A percentile compares a stretch with the other conserved stretches of the same genome.
These are phyloP conservation scores for Dryocosmus kuriphilus DNA, from an alignment of 2,888 invertebrate species.

Conservation along the genomic window DNA sequence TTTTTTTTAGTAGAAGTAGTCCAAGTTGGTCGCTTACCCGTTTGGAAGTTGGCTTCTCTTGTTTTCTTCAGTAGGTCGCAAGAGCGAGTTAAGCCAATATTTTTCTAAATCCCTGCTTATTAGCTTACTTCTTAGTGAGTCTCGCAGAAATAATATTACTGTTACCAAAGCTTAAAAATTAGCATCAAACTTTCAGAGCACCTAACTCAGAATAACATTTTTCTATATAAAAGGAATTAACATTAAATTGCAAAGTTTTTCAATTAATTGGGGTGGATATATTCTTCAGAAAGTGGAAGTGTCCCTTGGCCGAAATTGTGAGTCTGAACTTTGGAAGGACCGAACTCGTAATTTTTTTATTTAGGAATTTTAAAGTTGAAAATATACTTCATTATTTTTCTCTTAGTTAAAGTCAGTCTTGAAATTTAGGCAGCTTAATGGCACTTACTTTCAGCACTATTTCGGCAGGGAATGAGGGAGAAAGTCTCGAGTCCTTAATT, in stretches of 20 bases:
- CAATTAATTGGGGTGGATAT: too few relatives aligned
- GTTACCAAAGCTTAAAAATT: not conserved
- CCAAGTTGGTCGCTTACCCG: slow-evolving; percentile 24
- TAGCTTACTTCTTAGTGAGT: slow-evolving; percentile 1
- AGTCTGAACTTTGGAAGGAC: not conserved
- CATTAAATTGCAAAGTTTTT: not conserved
- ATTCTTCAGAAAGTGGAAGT: not conserved
- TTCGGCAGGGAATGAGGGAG: not conserved
- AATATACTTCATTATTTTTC: not conserved
- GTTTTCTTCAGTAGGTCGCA: slow-evolving; percentile 13
- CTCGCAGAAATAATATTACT: slow-evolving; percentile 3
- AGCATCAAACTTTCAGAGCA: not conserved
- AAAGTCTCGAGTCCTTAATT: slow-evolving; percentile 4
- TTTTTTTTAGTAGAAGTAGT: not conserved
- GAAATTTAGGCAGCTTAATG: not conserved
- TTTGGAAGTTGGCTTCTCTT: slow-evolving; percentile 31
- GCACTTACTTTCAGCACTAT: not conserved
- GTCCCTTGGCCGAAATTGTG: not conserved
- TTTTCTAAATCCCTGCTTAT: slow-evolving; percentile 12
- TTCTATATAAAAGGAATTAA: not conserved
- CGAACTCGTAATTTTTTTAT: too few relatives aligned
- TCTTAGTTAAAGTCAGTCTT: not conserved
- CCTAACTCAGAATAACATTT: not conserved
- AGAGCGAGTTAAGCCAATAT: slow-evolving; percentile 29
- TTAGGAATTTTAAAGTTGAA: too few relatives aligned